Conservation (phyloP, 2,888 invertebrate species). For the Volucella inflata region DNA sequence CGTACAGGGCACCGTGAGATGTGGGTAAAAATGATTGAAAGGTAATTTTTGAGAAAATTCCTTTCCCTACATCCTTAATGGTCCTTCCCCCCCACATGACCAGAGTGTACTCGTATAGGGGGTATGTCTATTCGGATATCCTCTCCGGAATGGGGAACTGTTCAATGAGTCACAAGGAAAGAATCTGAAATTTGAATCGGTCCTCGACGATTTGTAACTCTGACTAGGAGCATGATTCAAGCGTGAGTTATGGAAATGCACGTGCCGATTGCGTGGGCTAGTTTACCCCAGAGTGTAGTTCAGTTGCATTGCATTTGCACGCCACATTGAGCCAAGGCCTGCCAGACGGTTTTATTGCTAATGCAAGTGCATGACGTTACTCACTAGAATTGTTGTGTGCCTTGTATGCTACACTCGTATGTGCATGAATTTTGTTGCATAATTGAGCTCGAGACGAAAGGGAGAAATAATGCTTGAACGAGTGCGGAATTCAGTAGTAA, state of each 20-base stretch:
- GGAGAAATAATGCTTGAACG: constrained; percentile 35
- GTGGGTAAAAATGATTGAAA: constrained; percentile 23
- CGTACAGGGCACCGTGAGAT: constrained; percentile 12
- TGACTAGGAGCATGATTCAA: constrained; percentile 49
- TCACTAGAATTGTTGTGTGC: constrained; percentile 41
- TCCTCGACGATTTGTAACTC: constrained; percentile 35
- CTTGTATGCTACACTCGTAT: too few relatives aligned
- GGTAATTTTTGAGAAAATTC: constrained; percentile 37
- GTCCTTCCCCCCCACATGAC: too few relatives aligned
- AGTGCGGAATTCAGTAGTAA: constrained; percentile 71
- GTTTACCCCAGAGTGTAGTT: constrained; percentile 55
- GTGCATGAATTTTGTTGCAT: constrained; percentile 32
- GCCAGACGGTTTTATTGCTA: constrained; percentile 60
- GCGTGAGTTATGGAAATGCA: constrained; percentile 53
- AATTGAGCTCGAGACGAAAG: constrained; percentile 56
- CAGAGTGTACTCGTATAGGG: background rate
- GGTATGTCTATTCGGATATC: constrained; percentile 39
- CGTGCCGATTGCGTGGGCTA: constrained; percentile 68
- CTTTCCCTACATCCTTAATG: background rate
- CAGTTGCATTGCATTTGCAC: constrained; percentile 42
- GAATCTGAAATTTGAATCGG: constrained; percentile 30
- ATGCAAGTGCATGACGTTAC: constrained; percentile 69
- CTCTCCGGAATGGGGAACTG: constrained; percentile 12
- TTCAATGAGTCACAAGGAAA: constrained; percentile 50
- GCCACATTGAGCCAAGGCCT: constrained; percentile 3